A percentile compares a stretch with the other conserved stretches of the same genome.
Evolutionary conservation across 2,888 invertebrate species (phyloP).

Genomic region (Eledona agricola): DNA sequence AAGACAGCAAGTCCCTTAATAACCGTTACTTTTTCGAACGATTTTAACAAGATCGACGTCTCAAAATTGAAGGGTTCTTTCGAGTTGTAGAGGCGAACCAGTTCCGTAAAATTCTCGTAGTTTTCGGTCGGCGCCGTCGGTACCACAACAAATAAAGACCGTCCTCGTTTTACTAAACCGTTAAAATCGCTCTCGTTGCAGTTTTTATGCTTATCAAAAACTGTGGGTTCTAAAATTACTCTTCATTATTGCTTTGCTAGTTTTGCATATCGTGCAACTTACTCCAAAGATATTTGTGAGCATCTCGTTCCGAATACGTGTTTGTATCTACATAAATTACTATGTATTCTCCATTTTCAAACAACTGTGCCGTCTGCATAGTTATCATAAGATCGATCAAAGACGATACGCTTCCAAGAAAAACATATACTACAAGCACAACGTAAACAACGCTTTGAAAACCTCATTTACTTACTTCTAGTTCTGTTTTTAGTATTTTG

Average conservation of each 20-base stretch:
- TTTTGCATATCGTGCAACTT: no score
- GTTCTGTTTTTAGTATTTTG: conserved; percentile 87
- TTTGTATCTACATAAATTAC: conserved; percentile 94
- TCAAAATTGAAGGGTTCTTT: conserved; percentile 83
- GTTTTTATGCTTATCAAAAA: conserved; percentile 66
- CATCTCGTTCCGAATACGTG: conserved; percentile 80
- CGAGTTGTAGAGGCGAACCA: conserved; percentile 81
- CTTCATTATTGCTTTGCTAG: conserved; percentile 11
- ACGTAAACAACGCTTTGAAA: conserved; percentile 12
- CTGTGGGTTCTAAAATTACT: conserved; percentile 63
- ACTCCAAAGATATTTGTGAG: conserved; percentile 81
- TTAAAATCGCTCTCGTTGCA: conserved; percentile 68
- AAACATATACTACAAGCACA: conserved; percentile 86
- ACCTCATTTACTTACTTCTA: conserved; percentile 69
- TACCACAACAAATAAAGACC: conserved; percentile 87
- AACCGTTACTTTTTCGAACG: conserved; percentile 19
- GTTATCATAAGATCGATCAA: conserved; percentile 91
- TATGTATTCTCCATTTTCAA: conserved; percentile 93
- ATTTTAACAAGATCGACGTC: conserved; percentile 61
- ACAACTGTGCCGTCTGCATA: conserved; percentile 88
- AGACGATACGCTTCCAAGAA: conserved; percentile 85
- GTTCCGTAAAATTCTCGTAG: conserved; percentile 79
- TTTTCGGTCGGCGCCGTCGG: conserved; percentile 82
- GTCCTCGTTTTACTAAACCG: conserved; percentile 75
- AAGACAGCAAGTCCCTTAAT: not conserved